Conservation (phyloP, 2,113 vertebrate species). For the Psittacula cyanocephala region DNA sequence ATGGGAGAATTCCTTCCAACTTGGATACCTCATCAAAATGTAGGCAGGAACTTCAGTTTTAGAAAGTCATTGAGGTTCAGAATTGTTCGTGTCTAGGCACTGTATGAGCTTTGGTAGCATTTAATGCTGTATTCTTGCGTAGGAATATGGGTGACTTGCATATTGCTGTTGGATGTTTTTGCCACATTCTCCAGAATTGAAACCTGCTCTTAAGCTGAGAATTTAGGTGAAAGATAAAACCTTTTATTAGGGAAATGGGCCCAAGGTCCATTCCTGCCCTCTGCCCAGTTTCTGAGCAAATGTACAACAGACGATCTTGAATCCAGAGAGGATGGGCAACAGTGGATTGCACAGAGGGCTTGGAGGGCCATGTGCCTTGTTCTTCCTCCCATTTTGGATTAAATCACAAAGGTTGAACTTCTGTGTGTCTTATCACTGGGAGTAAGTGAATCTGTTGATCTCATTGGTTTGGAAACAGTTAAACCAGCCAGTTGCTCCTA, state of each 20-base stretch:
- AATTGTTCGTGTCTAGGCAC: not conserved
- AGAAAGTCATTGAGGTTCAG: not conserved
- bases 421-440: not conserved
- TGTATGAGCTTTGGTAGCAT: not conserved
- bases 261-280: not conserved
- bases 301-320: not conserved
- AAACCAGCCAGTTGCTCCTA: not conserved
- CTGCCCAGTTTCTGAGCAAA: not conserved
- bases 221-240: not conserved
- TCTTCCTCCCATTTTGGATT: not conserved
- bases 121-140: not conserved
- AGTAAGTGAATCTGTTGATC: not conserved
- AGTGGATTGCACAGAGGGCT: not conserved
- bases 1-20: constrained; percentile 2
- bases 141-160: not conserved
- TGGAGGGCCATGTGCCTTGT: not conserved
- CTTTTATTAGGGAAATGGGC: not conserved
- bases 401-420: not conserved
- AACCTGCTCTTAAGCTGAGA: not conserved
- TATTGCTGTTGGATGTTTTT: not conserved
- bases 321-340: not conserved
- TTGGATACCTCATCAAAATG: not conserved
- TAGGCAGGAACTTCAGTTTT: not conserved
- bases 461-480: not conserved
- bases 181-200: not conserved